Base-by-base conservation (phyloP, 2,888 invertebrate genomes). In the Clusia tigrina region DNA sequence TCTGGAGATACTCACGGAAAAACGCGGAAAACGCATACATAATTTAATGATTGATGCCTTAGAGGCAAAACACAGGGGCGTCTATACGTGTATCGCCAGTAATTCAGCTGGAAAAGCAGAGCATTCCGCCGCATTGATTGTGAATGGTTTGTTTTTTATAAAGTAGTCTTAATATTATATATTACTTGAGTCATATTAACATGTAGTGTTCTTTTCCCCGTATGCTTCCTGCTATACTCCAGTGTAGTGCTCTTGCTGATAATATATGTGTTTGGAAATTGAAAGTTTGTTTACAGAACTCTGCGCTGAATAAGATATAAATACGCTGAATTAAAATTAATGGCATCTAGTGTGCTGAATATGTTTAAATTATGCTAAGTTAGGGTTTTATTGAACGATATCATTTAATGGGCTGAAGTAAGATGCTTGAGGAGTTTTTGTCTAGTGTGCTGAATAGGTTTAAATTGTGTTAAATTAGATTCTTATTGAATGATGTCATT, bases 61-160 rank as follows among this genome's bases (percentile, higher is more conserved):
- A 58, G 85, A 87, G 76, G 89, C 89, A 68, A 87, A 87, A 76
- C 91, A 92, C 80, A 89, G 89, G 65, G 92, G 92, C 69, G 89
- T 89, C 80, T 93, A 91, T 83, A 89, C 90, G 67, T 92, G 92
- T 80, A 85, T 88, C 69, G 91, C 90, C 61, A 87, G 87, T 82
- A 93, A 93, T 84, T 86, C 86, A 74, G 92, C 91, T 60, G 93
- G 92, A 74, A 84, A 83, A 63, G 86, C 88, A 71, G 88, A 87
- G 72, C 89, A 90, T 82, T 88, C 90, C 64, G 88, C 92, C 68
- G 86, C 87, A 77, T 86, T 93, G 72, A 87, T 89, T 79, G 91
- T 93, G 70, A 90, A 91, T 83, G 91, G 91, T 92, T 82, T 73
- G 87, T 73, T 18, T 48, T 15, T 15, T 42, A 15, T 42, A 42